These are phyloP conservation scores for Manduca sexta DNA, from an alignment of 1,140 invertebrate species.

Conservation along the genomic window DNA sequence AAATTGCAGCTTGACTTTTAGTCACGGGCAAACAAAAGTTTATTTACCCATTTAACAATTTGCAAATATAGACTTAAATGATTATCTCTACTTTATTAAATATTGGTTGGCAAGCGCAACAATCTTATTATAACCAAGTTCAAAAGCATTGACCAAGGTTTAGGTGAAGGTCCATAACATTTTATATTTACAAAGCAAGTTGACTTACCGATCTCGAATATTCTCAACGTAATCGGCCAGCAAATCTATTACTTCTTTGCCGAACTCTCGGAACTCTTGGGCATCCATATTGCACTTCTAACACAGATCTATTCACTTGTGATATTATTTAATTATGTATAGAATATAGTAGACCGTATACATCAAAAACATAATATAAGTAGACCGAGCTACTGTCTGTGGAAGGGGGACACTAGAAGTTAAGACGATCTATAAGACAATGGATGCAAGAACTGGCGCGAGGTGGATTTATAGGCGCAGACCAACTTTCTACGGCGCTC, in stretches of 20 bases:
- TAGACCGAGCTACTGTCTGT: too few species aligned
- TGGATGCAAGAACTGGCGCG: constrained; percentile 33
- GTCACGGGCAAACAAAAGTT: too few species aligned
- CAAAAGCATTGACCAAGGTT: neutral
- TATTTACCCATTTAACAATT: too few species aligned
- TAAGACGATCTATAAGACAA: constrained; percentile 46
- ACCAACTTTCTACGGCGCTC: constrained; percentile 48
- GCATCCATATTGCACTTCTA: constrained; percentile 75
- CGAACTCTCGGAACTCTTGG: constrained; percentile 82
- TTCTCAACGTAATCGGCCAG: constrained; percentile 86
- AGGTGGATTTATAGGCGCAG: constrained; percentile 54
- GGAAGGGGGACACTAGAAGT: constrained; percentile 17
- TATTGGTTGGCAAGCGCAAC: too few species aligned
- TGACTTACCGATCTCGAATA: constrained; percentile 78
- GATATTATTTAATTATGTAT: constrained; percentile 1
- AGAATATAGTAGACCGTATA: too few species aligned
- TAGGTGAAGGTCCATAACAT: neutral
- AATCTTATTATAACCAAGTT: too few species aligned
- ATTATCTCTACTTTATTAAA: too few species aligned
- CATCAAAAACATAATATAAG: too few species aligned
- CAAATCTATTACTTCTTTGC: constrained; percentile 83
- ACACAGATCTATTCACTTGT: constrained; percentile 4
- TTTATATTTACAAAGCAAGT: neutral
- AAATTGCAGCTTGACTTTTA: too few species aligned
- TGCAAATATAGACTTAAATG: too few species aligned